These are phyloP conservation scores for Nysson spinosus DNA, from an alignment of 2,888 invertebrate genomes.

Conservation along the genomic window DNA sequence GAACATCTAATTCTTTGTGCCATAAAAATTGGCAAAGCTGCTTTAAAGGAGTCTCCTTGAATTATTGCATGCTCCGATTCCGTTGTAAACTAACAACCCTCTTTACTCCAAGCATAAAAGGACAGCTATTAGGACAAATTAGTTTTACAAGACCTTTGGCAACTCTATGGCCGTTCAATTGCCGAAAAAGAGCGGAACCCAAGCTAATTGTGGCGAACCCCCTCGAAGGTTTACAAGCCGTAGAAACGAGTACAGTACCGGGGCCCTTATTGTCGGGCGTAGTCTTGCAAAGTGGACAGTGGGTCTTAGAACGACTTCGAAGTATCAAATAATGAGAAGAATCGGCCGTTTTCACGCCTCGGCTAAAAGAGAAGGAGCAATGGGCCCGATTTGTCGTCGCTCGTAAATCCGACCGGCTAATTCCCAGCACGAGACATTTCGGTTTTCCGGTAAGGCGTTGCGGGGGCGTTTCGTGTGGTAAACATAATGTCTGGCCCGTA, in stretches of 20 bases:
- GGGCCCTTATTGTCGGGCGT: slow-evolving; percentile 33
- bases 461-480: slow-evolving; percentile 72
- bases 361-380: slow-evolving; percentile 36
- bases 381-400: slow-evolving; percentile 53
- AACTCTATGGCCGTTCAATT: slow-evolving; percentile 10
- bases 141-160: slow-evolving; percentile 9
- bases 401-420: slow-evolving; percentile 58
- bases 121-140: slow-evolving; percentile 27
- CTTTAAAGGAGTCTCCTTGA: too few species aligned
- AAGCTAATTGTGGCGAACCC: slow-evolving; percentile 37
- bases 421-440: slow-evolving; percentile 73
- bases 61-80: too few species aligned
- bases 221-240: slow-evolving; percentile 45
- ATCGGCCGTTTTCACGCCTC: slow-evolving; percentile 38
- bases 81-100: too few species aligned
- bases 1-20: too few species aligned
- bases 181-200: slow-evolving; percentile 4
- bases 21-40: too few species aligned
- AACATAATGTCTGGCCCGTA: slow-evolving; percentile 62
- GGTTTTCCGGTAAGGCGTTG: slow-evolving; percentile 56
- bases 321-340: slow-evolving; percentile 49
- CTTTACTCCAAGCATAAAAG: too few species aligned
- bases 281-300: slow-evolving; percentile 29
- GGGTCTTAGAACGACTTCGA: slow-evolving; percentile 40
- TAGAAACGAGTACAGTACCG: slow-evolving; percentile 28